Conservation (phyloP, 2,888 invertebrate species). For the Apodemia hepburni region DNA sequence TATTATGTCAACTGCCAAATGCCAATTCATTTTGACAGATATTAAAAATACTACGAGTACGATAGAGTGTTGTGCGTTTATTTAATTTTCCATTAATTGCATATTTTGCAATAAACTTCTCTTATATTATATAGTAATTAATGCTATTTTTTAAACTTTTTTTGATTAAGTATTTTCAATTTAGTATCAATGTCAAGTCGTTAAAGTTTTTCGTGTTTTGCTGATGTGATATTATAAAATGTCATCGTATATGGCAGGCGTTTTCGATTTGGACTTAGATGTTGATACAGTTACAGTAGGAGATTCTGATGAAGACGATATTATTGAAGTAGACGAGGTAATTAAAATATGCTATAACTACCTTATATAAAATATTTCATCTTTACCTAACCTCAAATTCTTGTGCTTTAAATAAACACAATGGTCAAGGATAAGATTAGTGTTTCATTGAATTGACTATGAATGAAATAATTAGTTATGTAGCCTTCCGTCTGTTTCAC, state of each 20-base stretch:
- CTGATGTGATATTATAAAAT: conserved; percentile 78
- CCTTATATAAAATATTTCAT: conserved; percentile 22
- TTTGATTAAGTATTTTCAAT: neutral
- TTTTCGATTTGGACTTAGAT: conserved; percentile 95
- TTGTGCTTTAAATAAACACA: conserved; percentile 26
- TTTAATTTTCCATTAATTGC: conserved; percentile 29
- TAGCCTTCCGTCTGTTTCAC: conserved; percentile 3
- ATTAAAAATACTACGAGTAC: conserved; percentile 20
- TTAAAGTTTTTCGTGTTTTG: conserved; percentile 34
- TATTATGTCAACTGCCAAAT: neutral
- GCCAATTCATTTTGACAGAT: conserved; percentile 5
- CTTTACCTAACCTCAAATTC: conserved; percentile 35
- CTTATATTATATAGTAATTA: conserved; percentile 5
- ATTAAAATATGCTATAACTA: conserved; percentile 41
- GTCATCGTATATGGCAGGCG: conserved; percentile 88
- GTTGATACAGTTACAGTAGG: conserved; percentile 81
- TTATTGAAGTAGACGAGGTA: conserved; percentile 93
- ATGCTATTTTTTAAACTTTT: neutral
- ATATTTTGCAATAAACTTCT: conserved; percentile 10
- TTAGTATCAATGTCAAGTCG: conserved; percentile 9
- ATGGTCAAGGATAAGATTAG: conserved; percentile 30
- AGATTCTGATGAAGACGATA: conserved; percentile 93
- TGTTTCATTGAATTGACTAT: conserved; percentile 9
- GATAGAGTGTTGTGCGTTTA: conserved; percentile 32
- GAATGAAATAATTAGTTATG: conserved; percentile 13